Evolutionary conservation across 2,113 vertebrate genomes (phyloP).

Genomic region (Pterocles orientalis): DNA sequence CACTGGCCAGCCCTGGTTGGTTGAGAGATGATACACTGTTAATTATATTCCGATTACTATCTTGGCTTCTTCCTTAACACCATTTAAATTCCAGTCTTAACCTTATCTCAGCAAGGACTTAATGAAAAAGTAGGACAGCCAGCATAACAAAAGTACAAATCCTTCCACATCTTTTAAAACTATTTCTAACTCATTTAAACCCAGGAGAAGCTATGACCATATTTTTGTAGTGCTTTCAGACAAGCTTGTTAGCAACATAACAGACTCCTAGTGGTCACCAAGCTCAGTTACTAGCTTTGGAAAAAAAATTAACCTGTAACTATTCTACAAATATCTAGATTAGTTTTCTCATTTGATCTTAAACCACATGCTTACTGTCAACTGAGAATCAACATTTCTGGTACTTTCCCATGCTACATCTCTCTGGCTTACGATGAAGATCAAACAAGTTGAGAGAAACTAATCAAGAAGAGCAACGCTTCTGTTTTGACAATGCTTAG

Average conservation of each 20-base stretch:
- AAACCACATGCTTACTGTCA: background rate
- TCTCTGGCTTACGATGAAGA: background rate
- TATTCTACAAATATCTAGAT: background rate
- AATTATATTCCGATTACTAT: conserved; percentile 58
- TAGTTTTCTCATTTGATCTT: background rate
- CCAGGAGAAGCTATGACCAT: background rate
- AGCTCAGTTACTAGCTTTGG: background rate
- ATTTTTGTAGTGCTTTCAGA: background rate
- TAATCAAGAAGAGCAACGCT: background rate
- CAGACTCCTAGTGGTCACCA: background rate
- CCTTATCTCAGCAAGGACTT: conserved; percentile 12
- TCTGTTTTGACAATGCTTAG: conserved; percentile 36
- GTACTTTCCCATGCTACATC: background rate
- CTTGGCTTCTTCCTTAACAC: conserved; percentile 34
- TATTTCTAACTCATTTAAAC: background rate
- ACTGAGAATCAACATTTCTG: background rate
- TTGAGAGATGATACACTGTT: conserved; percentile 10
- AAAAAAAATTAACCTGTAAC: conserved; percentile 13
- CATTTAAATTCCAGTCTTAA: conserved; percentile 43
- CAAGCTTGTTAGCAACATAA: background rate
- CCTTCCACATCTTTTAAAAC: background rate
- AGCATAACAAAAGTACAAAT: background rate
- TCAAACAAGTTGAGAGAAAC: conserved; percentile 21
- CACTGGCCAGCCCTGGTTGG: background rate
- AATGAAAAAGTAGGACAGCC: conserved; percentile 24